Evolutionary conservation across 2,113 vertebrate genomes (phyloP).

Genomic region (Brachyistius frenatus): DNA sequence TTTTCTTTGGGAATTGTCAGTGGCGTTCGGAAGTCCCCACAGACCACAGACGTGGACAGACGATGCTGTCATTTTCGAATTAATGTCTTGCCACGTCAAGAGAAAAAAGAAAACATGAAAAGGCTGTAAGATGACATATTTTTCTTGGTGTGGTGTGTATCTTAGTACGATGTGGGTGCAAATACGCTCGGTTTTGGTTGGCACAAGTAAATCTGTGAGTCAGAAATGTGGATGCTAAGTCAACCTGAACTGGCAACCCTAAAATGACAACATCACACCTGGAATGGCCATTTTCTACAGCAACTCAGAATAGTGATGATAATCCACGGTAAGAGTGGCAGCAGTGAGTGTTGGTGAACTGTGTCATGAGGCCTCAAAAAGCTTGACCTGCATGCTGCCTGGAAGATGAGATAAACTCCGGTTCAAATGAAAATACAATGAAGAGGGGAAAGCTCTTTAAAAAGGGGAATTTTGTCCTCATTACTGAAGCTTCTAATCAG

Average conservation of each 20-base stretch:
- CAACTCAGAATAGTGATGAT: slow-evolving; percentile 23
- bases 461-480: slow-evolving; percentile 51
- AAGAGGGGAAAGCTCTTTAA: slow-evolving; percentile 5
- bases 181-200: slow-evolving; percentile 1
- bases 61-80: background rate
- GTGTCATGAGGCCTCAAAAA: slow-evolving; percentile 19
- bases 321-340: slow-evolving; percentile 29
- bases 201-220: slow-evolving; percentile 44
- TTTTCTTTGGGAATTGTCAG: slow-evolving; percentile 22
- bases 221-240: slow-evolving; percentile 36
- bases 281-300: slow-evolving; percentile 73
- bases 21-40: slow-evolving; percentile 18
- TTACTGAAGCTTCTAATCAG: slow-evolving; percentile 44
- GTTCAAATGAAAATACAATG: slow-evolving; percentile 16
- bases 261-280: slow-evolving; percentile 59
- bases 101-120: slow-evolving; percentile 6
- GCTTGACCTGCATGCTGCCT: background rate
- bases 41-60: slow-evolving; percentile 23
- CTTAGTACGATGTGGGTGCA: slow-evolving; percentile 13
- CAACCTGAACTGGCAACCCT: slow-evolving; percentile 39
- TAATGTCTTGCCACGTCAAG: background rate
- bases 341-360: slow-evolving; percentile 6
- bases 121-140: slow-evolving; percentile 6
- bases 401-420: slow-evolving; percentile 23
- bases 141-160: background rate